Base-by-base conservation (phyloP, 1,140 invertebrate species). In the Panagrolaimus sp. region DNA sequence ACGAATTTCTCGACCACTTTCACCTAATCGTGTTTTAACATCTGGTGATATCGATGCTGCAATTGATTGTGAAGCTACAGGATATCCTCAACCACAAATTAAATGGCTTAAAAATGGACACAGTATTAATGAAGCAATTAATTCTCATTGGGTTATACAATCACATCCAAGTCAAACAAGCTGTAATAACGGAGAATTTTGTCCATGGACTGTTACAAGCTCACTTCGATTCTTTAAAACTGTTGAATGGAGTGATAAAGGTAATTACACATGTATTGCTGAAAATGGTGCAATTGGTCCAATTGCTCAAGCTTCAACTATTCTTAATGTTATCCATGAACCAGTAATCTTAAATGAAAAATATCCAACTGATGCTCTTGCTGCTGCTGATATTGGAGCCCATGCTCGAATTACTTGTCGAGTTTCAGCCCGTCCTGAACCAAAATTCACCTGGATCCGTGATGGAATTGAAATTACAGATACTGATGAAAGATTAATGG, bases 391-490 rank as follows among this genome's bases (percentile, higher is more conserved):
- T 44, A 25, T 75, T 20, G 74, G 75, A 23, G 25, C 68, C n/a
- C 66, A 16, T 25, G 73, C 74, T 5, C 23, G 25, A 38, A 75
- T 77, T 16, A 42, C 43, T 13, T 77, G 75, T 27, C 43, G 23
- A 4, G 73, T 78, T n/a, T 78, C 75, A 5, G 69, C 75, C 14
- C 63, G 70, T 63, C 75, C 75, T 25, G 73, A 75, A 51, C 75
- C 75, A 16, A 66, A 27, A 7, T 68, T 77, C 13, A 63, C 45
- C 11, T 77, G 75, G 75, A 73, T 44, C 9, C 53, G 61, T 13
- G 62, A 76, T 44, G 70, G 66, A 3, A 16, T 31, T 61, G 76
- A 77, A 65, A 65, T 78, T 23, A 67, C n/a, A 9, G 73, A 75
- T n/a, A n/a, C 13, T 5, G 47, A 76, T 23, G n/a, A 20, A 14